Conservation (phyloP, 2,888 invertebrate genomes). For the Drosophila kanekoi region DNA sequence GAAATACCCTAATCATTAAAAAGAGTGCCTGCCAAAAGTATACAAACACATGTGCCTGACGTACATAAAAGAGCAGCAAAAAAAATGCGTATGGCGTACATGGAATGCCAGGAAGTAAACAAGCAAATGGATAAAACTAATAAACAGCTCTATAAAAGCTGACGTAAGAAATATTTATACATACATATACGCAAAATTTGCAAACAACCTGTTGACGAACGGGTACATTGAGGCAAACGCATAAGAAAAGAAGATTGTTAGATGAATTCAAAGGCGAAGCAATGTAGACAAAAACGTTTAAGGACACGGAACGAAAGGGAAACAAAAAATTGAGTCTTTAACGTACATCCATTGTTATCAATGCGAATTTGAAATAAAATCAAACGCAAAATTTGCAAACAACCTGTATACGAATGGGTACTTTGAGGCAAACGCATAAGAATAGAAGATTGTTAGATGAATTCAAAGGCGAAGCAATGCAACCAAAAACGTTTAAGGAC, state of each 20-base stretch:
- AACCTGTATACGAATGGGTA: conserved; percentile 1
- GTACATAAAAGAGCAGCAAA: not conserved
- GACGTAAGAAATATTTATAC: not conserved
- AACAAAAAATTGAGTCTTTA: not conserved
- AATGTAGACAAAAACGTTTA: not conserved
- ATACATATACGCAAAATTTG: not conserved
- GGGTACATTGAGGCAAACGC: not conserved
- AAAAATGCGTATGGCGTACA: not conserved
- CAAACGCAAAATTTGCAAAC: not conserved
- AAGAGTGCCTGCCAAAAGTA: conserved; percentile 42
- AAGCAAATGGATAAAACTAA: conserved; percentile 18
- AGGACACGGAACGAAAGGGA: not conserved
- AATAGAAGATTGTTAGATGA: not conserved
- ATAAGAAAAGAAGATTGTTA: not conserved
- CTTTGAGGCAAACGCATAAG: not conserved
- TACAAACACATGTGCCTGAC: conserved; percentile 26
- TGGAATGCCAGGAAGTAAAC: conserved; percentile 24
- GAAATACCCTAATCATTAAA: conserved; percentile 32
- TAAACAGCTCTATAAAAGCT: conserved; percentile 25
- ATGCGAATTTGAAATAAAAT: no score
- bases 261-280: not conserved
- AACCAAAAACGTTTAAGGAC: not conserved
- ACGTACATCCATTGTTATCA: no score
- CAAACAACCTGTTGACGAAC: conserved; percentile 7
- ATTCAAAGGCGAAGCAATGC: not conserved